Evolutionary conservation across 2,113 vertebrate species (phyloP).

Genomic region (Xenopus laevis): DNA sequence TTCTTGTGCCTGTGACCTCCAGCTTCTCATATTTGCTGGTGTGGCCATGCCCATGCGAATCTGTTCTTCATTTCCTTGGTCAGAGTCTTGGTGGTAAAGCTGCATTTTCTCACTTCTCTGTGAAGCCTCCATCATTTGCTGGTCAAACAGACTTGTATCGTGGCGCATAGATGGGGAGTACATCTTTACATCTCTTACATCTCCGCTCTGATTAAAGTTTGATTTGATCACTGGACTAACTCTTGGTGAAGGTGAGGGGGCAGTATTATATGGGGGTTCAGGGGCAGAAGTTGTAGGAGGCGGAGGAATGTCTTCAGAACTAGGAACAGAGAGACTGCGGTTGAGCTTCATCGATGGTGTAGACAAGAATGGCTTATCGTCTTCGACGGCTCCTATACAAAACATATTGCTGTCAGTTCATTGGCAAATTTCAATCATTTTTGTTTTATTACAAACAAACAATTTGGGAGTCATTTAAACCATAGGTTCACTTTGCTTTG

Average conservation of each 20-base stretch:
- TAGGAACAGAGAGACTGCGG: slow-evolving; percentile 85
- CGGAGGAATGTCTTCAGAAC: slow-evolving; percentile 86
- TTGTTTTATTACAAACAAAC: no score
- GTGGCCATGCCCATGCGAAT: slow-evolving; percentile 52
- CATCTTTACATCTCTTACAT: slow-evolving; percentile 38
- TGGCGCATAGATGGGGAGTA: slow-evolving; percentile 57
- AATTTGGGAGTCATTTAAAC: no score
- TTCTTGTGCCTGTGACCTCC: slow-evolving; percentile 57
- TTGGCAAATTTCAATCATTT: no score
- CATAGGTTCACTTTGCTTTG: no score
- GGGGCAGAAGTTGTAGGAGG: slow-evolving; percentile 88
- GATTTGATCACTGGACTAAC: slow-evolving; percentile 53
- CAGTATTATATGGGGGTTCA: slow-evolving; percentile 82
- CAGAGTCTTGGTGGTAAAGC: slow-evolving; percentile 53
- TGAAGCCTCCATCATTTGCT: slow-evolving; percentile 53
- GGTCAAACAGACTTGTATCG: slow-evolving; percentile 60
- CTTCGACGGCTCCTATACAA: slow-evolving; percentile 76
- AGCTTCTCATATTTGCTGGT: slow-evolving; percentile 56
- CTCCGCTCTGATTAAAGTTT: slow-evolving; percentile 56
- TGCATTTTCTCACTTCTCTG: slow-evolving; percentile 50
- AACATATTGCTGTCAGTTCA: not conserved
- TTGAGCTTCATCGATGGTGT: slow-evolving; percentile 84
- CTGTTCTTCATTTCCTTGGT: slow-evolving; percentile 55
- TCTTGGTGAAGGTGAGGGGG: slow-evolving; percentile 61
- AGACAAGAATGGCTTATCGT: slow-evolving; percentile 79